phyloP scores from a whole-genome alignment of 2,113 vertebrate genomes.

The Syrrhaptes paradoxus region DNA sequence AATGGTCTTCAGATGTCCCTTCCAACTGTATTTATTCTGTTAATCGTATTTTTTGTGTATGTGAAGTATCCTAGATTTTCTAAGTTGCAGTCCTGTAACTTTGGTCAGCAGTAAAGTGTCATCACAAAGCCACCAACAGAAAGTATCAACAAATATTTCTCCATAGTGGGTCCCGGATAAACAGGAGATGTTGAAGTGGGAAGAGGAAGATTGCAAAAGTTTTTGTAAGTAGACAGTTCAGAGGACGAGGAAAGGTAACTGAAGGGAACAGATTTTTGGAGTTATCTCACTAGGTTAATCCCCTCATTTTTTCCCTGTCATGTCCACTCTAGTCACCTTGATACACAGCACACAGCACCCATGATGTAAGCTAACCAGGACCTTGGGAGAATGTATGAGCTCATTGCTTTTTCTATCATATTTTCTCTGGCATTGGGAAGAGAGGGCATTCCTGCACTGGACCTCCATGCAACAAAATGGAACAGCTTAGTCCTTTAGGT shows the following conservation, averaged over 20 bases:
- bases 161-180: not conserved
- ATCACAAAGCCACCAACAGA: not conserved
- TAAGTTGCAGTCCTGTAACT: not conserved
- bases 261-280: not conserved
- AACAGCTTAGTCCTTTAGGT: not conserved
- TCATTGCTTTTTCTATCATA: not conserved
- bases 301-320: not conserved
- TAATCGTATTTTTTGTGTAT: not conserved
- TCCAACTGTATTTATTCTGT: not conserved
- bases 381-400: not conserved
- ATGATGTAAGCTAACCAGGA: not conserved
- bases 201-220: not conserved
- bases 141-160: not conserved
- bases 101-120: not conserved
- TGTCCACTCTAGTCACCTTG: not conserved
- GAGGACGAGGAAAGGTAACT: not conserved
- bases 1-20: not conserved
- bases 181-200: not conserved
- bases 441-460: not conserved
- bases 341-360: not conserved
- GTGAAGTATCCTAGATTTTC: not conserved
- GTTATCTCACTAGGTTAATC: not conserved
- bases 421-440: constrained; percentile 1
- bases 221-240: not conserved
- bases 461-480: not conserved